Evolutionary conservation across 2,888 invertebrate species (phyloP).

Genomic region (Furcula furcula): DNA sequence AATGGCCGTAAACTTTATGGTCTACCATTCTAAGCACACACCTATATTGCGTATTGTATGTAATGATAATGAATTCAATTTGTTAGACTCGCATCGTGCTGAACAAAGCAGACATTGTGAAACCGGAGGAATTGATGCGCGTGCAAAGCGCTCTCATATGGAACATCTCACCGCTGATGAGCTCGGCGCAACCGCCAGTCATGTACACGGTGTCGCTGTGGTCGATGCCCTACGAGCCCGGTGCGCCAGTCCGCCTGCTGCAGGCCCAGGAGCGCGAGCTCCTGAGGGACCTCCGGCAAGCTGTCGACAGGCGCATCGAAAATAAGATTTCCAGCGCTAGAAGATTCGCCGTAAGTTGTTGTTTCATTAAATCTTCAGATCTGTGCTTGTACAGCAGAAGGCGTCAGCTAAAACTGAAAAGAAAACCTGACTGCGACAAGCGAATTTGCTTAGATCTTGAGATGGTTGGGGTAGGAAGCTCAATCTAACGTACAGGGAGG

Average conservation of each 20-base stretch:
- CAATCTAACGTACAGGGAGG: too few relatives aligned
- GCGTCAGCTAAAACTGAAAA: too few relatives aligned
- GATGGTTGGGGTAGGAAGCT: too few relatives aligned
- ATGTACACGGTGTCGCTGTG: slow-evolving; percentile 95
- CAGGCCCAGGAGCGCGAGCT: slow-evolving; percentile 95
- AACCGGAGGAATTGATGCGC: slow-evolving; percentile 95
- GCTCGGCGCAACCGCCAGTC: slow-evolving; percentile 95
- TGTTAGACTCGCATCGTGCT: slow-evolving; percentile 94
- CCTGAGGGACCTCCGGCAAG: slow-evolving; percentile 91
- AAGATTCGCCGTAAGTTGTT: slow-evolving; percentile 96
- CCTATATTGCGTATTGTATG: too few relatives aligned
- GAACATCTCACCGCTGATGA: slow-evolving; percentile 98
- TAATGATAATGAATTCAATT: too few relatives aligned
- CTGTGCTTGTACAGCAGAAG: too few relatives aligned
- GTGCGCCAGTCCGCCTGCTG: slow-evolving; percentile 90
- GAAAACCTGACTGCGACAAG: too few relatives aligned
- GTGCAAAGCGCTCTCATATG: slow-evolving; percentile 97
- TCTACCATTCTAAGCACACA: too few relatives aligned
- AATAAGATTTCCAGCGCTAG: slow-evolving; percentile 97
- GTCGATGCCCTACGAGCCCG: slow-evolving; percentile 91
- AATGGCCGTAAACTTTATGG: too few relatives aligned
- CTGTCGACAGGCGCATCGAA: slow-evolving; percentile 94
- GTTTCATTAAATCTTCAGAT: too few relatives aligned
- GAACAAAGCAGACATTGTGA: slow-evolving; percentile 96
- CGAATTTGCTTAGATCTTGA: too few relatives aligned